phyloP scores from a whole-genome alignment of 2,888 invertebrate species.

The Lysandra bellargus region DNA sequence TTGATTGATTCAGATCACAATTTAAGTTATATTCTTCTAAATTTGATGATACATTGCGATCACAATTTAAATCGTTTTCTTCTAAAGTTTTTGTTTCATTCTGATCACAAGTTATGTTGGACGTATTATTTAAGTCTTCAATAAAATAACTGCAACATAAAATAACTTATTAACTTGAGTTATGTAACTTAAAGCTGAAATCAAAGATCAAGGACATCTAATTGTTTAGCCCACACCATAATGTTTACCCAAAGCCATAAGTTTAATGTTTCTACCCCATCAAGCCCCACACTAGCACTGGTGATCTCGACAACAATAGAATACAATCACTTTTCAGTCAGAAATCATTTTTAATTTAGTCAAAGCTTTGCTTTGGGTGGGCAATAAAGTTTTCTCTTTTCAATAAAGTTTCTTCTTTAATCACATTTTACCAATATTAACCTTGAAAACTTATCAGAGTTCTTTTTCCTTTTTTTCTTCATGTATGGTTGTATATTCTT shows the following conservation, averaged over 20 bases:
- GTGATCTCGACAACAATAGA: no score
- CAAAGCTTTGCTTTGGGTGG: no score
- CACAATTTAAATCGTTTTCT: not conserved
- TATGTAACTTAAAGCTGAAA: not conserved
- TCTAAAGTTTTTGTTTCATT: conserved; percentile 1
- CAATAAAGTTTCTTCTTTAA: not conserved
- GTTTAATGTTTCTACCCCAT: not conserved
- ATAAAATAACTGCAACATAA: not conserved
- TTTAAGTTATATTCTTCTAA: not conserved
- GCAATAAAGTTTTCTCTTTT: not conserved
- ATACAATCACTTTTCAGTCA: no score
- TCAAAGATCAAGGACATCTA: no score
- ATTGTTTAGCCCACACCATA: no score
- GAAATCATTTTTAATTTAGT: no score
- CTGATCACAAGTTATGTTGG: not conserved
- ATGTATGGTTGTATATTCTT: conserved; percentile 57
- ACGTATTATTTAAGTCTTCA: not conserved
- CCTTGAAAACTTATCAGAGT: not conserved
- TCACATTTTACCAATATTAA: not conserved
- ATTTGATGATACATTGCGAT: not conserved
- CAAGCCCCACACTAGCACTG: no score
- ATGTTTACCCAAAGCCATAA: not conserved
- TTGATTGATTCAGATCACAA: not conserved
- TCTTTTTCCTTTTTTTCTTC: conserved; percentile 47
- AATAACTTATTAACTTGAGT: not conserved